phyloP scores from a whole-genome alignment of 2,797 vertebrate genomes.

The Melanotaenia parkinsoni region DNA sequence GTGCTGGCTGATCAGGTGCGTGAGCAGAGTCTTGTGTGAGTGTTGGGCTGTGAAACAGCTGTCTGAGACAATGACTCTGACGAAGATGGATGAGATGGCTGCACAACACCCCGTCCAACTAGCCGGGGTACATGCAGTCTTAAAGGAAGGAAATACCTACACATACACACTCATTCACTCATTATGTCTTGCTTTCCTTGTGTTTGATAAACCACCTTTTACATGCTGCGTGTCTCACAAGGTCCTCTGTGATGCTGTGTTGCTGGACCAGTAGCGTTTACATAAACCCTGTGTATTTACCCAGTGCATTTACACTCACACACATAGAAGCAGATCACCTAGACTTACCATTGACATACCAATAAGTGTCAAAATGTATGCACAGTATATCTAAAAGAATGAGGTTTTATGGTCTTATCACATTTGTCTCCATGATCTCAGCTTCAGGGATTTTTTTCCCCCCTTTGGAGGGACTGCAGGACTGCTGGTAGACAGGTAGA shows the following conservation, averaged over 20 bases:
- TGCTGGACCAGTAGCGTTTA: slow-evolving; percentile 46
- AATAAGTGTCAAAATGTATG: neutral
- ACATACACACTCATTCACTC: slow-evolving; percentile 4
- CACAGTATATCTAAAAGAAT: slow-evolving; percentile 40
- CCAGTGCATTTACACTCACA: slow-evolving; percentile 16
- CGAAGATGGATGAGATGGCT: slow-evolving; percentile 81
- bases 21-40: slow-evolving; percentile 60
- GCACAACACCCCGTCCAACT: slow-evolving; percentile 59
- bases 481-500: slow-evolving; percentile 51
- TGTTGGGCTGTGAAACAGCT: slow-evolving; percentile 80
- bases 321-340: slow-evolving; percentile 10
- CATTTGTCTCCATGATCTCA: slow-evolving; percentile 39
- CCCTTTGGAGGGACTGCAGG: slow-evolving; percentile 28
- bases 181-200: neutral
- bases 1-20: slow-evolving; percentile 58
- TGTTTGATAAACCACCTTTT: neutral
- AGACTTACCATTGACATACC: slow-evolving; percentile 7
- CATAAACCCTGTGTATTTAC: slow-evolving; percentile 32
- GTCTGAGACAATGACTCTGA: slow-evolving; percentile 78
- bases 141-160: slow-evolving; percentile 26
- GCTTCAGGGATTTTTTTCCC: slow-evolving; percentile 24
- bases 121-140: slow-evolving; percentile 49
- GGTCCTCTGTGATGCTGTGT: slow-evolving; percentile 16
- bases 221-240: slow-evolving; percentile 20
- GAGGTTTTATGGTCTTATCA: slow-evolving; percentile 41